These are phyloP conservation scores for Tragelaphus buxtoni DNA, from an alignment of 2,113 vertebrate genomes.

Conservation along the genomic window DNA sequence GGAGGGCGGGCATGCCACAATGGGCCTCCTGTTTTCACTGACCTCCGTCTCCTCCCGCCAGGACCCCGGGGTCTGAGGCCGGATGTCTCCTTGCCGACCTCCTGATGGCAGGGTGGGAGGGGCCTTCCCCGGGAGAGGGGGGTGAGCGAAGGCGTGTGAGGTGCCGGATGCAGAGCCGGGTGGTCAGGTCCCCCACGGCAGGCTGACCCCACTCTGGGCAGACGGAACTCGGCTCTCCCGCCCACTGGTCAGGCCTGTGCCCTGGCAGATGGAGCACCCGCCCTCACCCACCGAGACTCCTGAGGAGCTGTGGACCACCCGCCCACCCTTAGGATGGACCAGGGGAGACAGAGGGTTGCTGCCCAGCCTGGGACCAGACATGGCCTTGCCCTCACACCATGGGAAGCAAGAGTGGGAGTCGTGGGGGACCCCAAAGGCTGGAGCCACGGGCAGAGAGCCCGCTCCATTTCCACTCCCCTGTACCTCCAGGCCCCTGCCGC, in stretches of 20 bases:
- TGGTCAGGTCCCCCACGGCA: neutral
- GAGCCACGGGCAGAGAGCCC: neutral
- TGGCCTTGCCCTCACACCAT: rapidly evolving
- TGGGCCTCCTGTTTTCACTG: slow-evolving; percentile 75
- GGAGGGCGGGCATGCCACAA: slow-evolving; percentile 72
- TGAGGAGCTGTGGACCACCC: too few species aligned
- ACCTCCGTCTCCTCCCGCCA: slow-evolving; percentile 73
- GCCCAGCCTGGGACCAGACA: neutral
- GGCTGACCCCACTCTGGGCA: neutral
- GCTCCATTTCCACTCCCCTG: neutral
- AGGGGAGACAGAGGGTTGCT: neutral
- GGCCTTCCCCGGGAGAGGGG: neutral
- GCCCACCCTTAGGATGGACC: neutral
- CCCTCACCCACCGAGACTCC: rapidly evolving
- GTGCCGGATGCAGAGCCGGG: rapidly evolving
- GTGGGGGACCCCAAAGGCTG: neutral
- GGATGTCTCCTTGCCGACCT: neutral
- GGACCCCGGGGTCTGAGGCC: slow-evolving; percentile 60
- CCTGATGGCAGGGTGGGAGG: neutral
- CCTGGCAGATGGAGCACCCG: too few species aligned
- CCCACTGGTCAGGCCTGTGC: too few species aligned
- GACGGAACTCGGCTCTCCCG: neutral
- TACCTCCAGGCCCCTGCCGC: rapidly evolving
- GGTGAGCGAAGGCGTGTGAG: rapidly evolving
- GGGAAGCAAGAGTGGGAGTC: neutral